These are phyloP conservation scores for Polymixis lichenea DNA, from an alignment of 2,888 invertebrate genomes.

Conservation along the genomic window DNA sequence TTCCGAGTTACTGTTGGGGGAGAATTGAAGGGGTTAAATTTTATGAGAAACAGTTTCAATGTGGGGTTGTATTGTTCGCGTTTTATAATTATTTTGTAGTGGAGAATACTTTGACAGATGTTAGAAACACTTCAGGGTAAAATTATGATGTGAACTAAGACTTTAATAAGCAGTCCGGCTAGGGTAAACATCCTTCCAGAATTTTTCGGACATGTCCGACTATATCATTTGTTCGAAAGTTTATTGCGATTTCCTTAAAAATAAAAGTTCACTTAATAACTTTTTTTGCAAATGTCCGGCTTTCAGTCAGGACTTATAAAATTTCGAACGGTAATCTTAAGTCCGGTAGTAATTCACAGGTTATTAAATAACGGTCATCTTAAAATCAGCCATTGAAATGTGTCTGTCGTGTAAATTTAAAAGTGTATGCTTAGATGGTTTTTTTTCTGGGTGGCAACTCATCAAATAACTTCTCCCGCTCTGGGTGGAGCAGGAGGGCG, in stretches of 20 bases:
- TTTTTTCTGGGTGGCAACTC: no score
- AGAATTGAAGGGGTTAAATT: slow-evolving; percentile 49
- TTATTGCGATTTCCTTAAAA: no score
- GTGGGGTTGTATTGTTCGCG: slow-evolving; percentile 42
- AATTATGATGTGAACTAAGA: slow-evolving; percentile 17
- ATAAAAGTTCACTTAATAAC: not conserved
- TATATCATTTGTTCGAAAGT: not conserved
- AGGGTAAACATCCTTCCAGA: not conserved
- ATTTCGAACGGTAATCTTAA: not conserved
- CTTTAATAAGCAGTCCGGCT: not conserved
- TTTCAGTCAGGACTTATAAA: no score
- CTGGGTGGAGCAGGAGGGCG: no score
- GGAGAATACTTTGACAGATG: slow-evolving; percentile 40
- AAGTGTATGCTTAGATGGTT: not conserved
- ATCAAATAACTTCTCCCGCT: no score
- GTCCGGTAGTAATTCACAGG: not conserved
- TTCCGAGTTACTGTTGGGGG: slow-evolving; percentile 33
- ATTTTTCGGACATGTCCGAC: not conserved
- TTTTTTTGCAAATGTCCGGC: not conserved
- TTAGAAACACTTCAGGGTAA: slow-evolving; percentile 21
- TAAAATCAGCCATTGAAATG: not conserved
- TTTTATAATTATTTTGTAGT: slow-evolving; percentile 31
- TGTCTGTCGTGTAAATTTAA: not conserved
- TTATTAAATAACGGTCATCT: not conserved
- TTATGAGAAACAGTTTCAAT: slow-evolving; percentile 19